These are phyloP conservation scores for Albula goreensis DNA, from an alignment of 2,113 vertebrate species.

Conservation along the genomic window DNA sequence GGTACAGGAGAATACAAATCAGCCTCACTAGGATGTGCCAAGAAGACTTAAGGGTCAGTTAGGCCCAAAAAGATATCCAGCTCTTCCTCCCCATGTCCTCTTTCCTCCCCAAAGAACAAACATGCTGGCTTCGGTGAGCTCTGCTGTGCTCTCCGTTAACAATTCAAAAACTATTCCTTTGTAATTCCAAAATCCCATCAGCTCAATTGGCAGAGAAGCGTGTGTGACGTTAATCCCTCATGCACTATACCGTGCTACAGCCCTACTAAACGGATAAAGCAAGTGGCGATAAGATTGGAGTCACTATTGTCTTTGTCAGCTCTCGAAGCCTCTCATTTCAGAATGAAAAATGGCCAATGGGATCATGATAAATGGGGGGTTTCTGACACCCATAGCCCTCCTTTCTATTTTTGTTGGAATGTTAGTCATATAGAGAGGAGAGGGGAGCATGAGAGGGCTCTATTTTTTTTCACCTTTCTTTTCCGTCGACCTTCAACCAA, in stretches of 20 bases:
- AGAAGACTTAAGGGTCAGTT: background rate
- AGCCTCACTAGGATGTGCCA: background rate
- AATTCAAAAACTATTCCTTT: conserved; percentile 39
- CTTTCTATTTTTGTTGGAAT: conserved; percentile 71
- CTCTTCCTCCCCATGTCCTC: conserved; percentile 1
- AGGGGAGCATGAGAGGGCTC: conserved; percentile 60
- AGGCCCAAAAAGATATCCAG: background rate
- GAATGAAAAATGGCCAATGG: conserved; percentile 75
- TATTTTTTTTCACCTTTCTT: conserved; percentile 76
- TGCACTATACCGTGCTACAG: conserved; percentile 39
- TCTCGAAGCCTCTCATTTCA: conserved; percentile 75
- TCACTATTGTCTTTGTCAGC: conserved; percentile 74
- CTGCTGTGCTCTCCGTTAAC: conserved; percentile 42
- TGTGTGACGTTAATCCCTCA: conserved; percentile 63
- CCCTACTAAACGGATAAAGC: conserved; percentile 56
- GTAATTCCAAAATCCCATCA: conserved; percentile 52
- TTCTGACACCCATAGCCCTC: conserved; percentile 79
- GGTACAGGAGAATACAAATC: background rate
- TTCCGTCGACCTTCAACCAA: conserved; percentile 72
- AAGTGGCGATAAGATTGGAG: conserved; percentile 71
- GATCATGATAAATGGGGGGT: conserved; percentile 80
- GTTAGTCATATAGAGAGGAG: conserved; percentile 56
- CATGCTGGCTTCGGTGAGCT: conserved; percentile 33
- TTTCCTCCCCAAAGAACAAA: conserved; percentile 28
- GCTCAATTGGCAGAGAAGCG: conserved; percentile 49